Conservation (phyloP, 2,113 vertebrate species). For the Psilopsiagon aymara region DNA sequence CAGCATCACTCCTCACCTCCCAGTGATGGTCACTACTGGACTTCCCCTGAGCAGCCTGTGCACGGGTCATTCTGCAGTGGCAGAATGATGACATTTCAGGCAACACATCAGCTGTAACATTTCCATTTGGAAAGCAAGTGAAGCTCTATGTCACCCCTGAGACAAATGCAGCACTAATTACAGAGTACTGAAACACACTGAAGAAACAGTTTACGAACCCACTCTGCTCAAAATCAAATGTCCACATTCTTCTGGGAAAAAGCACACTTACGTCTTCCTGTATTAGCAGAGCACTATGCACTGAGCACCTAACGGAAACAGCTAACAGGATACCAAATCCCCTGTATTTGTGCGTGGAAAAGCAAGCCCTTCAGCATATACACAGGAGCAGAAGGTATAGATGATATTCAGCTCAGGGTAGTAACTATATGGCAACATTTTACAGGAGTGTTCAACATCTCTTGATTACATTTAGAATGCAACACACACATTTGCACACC, state of each 20-base stretch:
- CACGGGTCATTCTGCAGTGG: fast-evolving
- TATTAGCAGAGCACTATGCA: not conserved
- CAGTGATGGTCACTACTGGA: not conserved
- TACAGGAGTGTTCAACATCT: not conserved
- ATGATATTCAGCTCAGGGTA: not conserved
- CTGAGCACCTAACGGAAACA: not conserved
- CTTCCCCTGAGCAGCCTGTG: not conserved
- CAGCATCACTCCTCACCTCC: not conserved
- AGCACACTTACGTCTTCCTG: not conserved
- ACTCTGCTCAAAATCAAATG: not conserved
- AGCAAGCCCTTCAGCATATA: not conserved
- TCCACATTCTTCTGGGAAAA: not conserved
- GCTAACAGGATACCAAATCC: not conserved
- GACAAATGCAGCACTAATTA: not conserved
- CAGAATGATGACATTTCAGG: not conserved
- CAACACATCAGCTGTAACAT: not conserved
- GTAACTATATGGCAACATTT: not conserved
- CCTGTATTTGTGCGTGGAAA: not conserved
- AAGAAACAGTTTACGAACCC: not conserved
- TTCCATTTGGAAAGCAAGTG: not conserved
- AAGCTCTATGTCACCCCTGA: not conserved
- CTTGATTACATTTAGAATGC: not conserved
- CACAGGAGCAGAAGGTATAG: not conserved
- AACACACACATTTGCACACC: not conserved
- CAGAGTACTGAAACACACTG: not conserved